Percentiles rank a stretch among this genome's conserved stretches.
Evolutionary conservation across 1,140 invertebrate genomes (phyloP).

Genomic region (Lepidotrigona ventralis): DNA sequence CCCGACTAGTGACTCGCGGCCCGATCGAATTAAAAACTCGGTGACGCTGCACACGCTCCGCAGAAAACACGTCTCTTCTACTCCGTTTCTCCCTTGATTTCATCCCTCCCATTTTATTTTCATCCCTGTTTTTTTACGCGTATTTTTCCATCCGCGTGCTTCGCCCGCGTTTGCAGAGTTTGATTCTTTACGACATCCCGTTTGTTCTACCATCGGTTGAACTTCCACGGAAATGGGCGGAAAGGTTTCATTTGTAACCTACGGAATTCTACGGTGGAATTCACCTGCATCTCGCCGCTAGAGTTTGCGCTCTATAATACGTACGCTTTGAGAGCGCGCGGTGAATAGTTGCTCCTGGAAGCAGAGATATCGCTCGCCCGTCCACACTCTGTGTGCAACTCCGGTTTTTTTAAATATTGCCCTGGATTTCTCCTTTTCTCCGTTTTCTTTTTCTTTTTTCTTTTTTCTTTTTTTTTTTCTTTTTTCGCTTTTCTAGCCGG

Average conservation of each 20-base stretch:
- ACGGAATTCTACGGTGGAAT: background rate
- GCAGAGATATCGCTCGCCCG: slow-evolving; percentile 11
- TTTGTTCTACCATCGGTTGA: background rate
- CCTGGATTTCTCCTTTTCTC: background rate
- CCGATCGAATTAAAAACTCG: slow-evolving; percentile 67
- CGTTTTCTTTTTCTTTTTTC: background rate
- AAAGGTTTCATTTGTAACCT: background rate
- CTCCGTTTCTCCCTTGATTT: background rate
- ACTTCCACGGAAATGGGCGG: too few relatives aligned
- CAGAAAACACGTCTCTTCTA: background rate
- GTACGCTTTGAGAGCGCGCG: background rate
- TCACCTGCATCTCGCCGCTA: too few relatives aligned
- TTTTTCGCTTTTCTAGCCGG: background rate
- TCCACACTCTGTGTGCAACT: background rate
- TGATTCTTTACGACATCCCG: background rate
- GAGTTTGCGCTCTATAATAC: background rate
- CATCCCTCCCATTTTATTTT: background rate
- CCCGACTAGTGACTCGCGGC: slow-evolving; percentile 48
- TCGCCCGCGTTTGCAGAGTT: background rate
- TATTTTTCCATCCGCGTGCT: background rate
- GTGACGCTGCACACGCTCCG: slow-evolving; percentile 33
- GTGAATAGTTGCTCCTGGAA: background rate
- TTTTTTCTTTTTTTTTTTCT: background rate
- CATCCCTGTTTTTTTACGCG: background rate
- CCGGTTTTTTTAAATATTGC: slow-evolving; percentile 24